phyloP scores from a whole-genome alignment of 2,888 invertebrate species.

The Cynaeus angustus region DNA sequence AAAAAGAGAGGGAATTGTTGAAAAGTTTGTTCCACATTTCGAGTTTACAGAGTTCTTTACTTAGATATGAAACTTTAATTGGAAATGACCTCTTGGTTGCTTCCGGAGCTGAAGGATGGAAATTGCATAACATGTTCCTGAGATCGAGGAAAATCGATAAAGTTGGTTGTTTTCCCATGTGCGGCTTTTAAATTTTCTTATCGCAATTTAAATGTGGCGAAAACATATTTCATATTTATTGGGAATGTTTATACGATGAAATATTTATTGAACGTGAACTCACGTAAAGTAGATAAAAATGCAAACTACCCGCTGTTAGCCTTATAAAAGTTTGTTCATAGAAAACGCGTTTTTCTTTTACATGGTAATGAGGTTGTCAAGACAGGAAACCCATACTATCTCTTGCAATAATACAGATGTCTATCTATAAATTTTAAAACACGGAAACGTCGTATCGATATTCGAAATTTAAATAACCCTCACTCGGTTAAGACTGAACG shows the following conservation, averaged over 20 bases:
- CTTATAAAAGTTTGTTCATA: conserved; percentile 52
- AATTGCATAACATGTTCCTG: background rate
- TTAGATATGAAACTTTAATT: conserved; percentile 51
- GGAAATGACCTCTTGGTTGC: conserved; percentile 43
- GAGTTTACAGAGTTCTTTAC: conserved; percentile 43
- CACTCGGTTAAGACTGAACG: conserved; percentile 3
- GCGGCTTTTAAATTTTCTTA: conserved; percentile 45
- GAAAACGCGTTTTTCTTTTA: conserved; percentile 51
- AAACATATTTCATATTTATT: conserved; percentile 50
- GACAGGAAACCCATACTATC: conserved; percentile 42
- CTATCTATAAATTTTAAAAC: conserved; percentile 46
- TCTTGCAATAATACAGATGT: conserved; percentile 43
- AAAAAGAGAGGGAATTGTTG: conserved; percentile 42
- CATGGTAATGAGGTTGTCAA: conserved; percentile 50
- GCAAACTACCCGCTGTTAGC: conserved; percentile 48
- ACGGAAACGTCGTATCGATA: conserved; percentile 15
- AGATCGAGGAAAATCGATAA: background rate
- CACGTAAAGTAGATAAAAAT: conserved; percentile 52
- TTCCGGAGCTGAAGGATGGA: conserved; percentile 22
- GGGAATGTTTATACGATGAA: conserved; percentile 42
- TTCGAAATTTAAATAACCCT: conserved; percentile 26
- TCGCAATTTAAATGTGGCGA: conserved; percentile 47
- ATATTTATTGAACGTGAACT: conserved; percentile 52
- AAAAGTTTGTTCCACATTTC: conserved; percentile 49
- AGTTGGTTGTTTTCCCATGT: conserved; percentile 14